Evolutionary conservation across 1,140 invertebrate species (phyloP).

Genomic region (Leptinotarsa undecemlineata): DNA sequence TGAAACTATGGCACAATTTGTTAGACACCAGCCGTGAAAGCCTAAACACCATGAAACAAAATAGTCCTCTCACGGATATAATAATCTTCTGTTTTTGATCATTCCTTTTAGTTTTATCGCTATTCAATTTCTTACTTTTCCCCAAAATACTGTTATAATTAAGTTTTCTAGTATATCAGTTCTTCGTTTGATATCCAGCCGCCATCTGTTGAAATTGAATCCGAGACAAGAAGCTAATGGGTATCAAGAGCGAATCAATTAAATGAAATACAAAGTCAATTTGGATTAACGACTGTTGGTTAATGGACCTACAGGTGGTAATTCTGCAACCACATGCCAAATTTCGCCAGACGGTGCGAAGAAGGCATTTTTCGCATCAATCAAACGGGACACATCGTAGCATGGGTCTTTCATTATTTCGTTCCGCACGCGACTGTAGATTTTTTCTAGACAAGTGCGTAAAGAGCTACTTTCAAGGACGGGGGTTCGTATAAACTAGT

Average conservation of each 20-base stretch:
- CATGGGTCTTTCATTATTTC: slow-evolving; percentile 16
- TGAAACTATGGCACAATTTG: too few relatives aligned
- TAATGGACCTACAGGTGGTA: slow-evolving; percentile 39
- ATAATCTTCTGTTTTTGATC: too few relatives aligned
- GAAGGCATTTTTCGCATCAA: slow-evolving; percentile 34
- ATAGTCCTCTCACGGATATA: too few relatives aligned
- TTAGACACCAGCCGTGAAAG: too few relatives aligned
- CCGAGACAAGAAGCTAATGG: background rate
- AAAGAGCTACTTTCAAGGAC: background rate
- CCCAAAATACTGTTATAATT: too few relatives aligned
- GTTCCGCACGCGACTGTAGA: slow-evolving; percentile 12
- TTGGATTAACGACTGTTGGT: slow-evolving; percentile 33
- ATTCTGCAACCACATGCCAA: slow-evolving; percentile 34
- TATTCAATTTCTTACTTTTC: too few relatives aligned
- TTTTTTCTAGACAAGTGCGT: slow-evolving; percentile 11
- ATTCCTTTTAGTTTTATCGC: too few relatives aligned
- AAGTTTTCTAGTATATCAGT: too few relatives aligned
- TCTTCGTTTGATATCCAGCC: too few relatives aligned
- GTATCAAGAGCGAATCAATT: background rate
- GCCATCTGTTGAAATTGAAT: slow-evolving; percentile 7
- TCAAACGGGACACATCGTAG: slow-evolving; percentile 33
- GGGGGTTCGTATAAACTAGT: background rate
- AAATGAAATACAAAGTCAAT: slow-evolving; percentile 20
- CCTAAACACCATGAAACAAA: too few relatives aligned
- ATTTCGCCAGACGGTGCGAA: slow-evolving; percentile 19